Evolutionary conservation across 2,888 invertebrate genomes (phyloP), one percentile per base, ranked within the genome.

Genomic region (Drosophila ezoana): DNA sequence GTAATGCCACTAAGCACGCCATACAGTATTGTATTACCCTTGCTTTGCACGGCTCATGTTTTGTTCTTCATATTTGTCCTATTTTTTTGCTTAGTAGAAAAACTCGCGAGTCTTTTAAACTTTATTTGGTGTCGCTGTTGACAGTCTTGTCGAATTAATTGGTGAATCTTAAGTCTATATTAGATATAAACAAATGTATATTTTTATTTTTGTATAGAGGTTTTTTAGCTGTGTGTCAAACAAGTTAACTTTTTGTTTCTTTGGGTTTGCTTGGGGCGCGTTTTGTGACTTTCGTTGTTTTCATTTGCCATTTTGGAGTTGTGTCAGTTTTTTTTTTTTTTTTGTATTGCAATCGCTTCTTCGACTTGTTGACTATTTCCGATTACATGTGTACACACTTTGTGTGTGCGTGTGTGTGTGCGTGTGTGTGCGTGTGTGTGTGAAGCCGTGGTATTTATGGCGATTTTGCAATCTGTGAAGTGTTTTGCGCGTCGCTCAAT

Each of bases 401-500:
- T 1, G 3, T 11, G 48, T 45, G 10, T 13, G 33, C 23, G 10
- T 37, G 28, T 37, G 10, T 28, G 16, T 28, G 16, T 47, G 14
- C 32, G 38, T 23, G 32, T 10, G 10, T 47, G 35, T 40, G 23
- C 37, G 32, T 48, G 28, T 28, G 52, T 38, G 47, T 37, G 20
- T 58, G 9, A 38, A 40, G 43, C n/a, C 41, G 33, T 41, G 51
- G 35, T 57, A 64, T 74, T 74, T 51, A 57, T 45, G 41, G 35
- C 32, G 61, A 74, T 75, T 75, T 75, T 75, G 74, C 74, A 75
- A 75, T 66, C 41, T 53, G 56, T 71, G 51, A 70, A 74, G 65
- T 70, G 62, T 52, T 56, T 64, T 56, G 64, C 65, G 60, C 56
- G 28, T 54, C 69, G 59, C 61, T 73, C 70, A 70, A 70, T 70